Conservation (phyloP, 1,140 invertebrate species). For the Drosophila mauritiana region DNA sequence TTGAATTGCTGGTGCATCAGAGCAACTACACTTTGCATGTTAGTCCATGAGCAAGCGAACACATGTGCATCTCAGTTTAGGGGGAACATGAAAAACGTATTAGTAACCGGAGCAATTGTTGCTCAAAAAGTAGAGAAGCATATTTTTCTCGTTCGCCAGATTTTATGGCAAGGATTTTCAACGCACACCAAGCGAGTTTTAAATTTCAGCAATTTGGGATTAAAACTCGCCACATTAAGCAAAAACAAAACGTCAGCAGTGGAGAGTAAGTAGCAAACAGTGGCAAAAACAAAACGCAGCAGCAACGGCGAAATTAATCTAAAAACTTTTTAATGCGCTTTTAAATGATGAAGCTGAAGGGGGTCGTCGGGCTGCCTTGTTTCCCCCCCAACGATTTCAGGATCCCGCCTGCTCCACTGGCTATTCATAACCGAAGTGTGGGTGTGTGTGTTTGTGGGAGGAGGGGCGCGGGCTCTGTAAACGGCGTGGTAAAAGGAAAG, state of each 20-base stretch:
- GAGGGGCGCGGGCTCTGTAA: not conserved
- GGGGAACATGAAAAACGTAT: constrained; percentile 65
- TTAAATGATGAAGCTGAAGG: constrained; percentile 80
- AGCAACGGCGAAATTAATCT: constrained; percentile 79
- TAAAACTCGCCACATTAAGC: constrained; percentile 60
- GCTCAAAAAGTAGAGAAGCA: constrained; percentile 15
- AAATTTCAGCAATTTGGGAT: constrained; percentile 61
- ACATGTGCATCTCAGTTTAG: constrained; percentile 6
- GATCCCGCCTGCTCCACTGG: constrained; percentile 49
- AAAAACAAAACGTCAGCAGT: constrained; percentile 54
- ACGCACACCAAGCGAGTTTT: constrained; percentile 34
- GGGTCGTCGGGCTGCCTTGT: constrained; percentile 25
- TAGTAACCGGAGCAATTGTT: constrained; percentile 58
- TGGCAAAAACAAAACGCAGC: constrained; percentile 38
- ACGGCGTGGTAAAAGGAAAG: not conserved
- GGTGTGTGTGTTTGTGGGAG: no score
- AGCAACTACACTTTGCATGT: constrained; percentile 57
- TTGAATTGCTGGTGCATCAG: constrained; percentile 66
- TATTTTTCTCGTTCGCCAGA: constrained; percentile 17
- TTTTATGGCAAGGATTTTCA: constrained; percentile 15
- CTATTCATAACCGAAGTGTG: constrained; percentile 65
- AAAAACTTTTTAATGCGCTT: constrained; percentile 84
- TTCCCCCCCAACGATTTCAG: constrained; percentile 26
- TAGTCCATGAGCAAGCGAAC: constrained; percentile 39
- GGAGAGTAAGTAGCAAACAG: constrained; percentile 41